Evolutionary conservation across 2,888 invertebrate species (phyloP), one percentile per base, ranked within the genome.

Genomic region (Coecobrya sp.): DNA sequence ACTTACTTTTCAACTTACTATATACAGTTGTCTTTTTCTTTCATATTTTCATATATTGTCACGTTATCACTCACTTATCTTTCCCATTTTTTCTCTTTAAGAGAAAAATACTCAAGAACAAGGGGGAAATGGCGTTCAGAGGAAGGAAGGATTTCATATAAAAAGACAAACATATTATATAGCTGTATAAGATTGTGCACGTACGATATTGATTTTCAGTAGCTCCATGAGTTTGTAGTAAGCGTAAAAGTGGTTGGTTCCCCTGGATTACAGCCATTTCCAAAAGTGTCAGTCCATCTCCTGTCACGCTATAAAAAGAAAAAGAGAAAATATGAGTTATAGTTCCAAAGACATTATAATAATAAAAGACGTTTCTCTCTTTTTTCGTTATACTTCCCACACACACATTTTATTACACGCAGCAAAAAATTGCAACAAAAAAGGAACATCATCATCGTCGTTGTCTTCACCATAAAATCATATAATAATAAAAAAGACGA

Each of bases 191-290:
- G 42, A 62, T n/a, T 19, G 62, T 84, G 55, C 52, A 90, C 98
- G 97, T 96, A 98, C 98, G 98, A 95, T 98, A 97, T 92, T 97
- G 97, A 95, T 98, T 98, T 96, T 98, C 98, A 95, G 97, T 97
- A 94, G 98, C 98, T 93, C 98, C 98, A 95, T 98, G 98, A 94
- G 98, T 97, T 95, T 99, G 97, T 93, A 99, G 97, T 97, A 99
- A 98, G 96, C 98, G 98, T 89, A 98, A 98, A 96, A 99, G 97
- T 85, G 98, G 97, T 95, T 98, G 97, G 96, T 99, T 98, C 96
- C 98, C 98, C 95, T 98, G 98, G 95, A 99, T 96, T 85, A 99
- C 98, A 0, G 99, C 99, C 93, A 99, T 98, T 96, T 99, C 99
- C 96, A 99, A 96, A 0, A 98, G 97, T 11, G 98, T 98, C 94